Conservation (phyloP, 2,888 invertebrate species). For the Coelogynopora nodosa region DNA sequence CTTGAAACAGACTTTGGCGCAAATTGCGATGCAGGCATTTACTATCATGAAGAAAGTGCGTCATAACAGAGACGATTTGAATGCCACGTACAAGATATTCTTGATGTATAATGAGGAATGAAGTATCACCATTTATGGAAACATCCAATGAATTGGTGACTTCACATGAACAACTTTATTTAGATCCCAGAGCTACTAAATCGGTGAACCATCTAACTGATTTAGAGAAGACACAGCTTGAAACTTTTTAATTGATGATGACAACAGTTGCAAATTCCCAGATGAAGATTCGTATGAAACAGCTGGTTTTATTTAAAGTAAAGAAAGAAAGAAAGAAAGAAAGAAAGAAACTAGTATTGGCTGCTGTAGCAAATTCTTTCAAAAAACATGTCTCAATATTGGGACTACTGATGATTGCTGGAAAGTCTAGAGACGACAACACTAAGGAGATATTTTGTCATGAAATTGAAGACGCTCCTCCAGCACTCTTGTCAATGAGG, state of each 20-base stretch:
- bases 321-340: constrained; percentile 6
- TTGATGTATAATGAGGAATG: background rate
- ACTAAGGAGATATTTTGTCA: constrained; percentile 21
- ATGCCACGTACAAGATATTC: constrained; percentile 3
- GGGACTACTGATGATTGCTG: background rate
- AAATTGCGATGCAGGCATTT: constrained; percentile 1
- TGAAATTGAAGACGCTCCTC: constrained; percentile 19
- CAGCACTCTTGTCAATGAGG: background rate
- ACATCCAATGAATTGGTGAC: background rate
- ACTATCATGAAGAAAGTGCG: constrained; percentile 2
- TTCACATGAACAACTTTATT: background rate
- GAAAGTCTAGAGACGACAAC: background rate
- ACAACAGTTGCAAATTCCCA: background rate
- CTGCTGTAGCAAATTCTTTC: background rate
- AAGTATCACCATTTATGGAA: background rate
- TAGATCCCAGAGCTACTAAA: constrained; percentile 23
- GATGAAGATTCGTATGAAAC: background rate
- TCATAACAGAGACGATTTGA: background rate
- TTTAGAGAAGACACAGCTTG: background rate
- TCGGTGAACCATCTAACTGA: background rate
- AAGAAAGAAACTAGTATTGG: constrained; percentile 17
- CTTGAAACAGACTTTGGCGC: background rate
- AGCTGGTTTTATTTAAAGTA: constrained; percentile 10
- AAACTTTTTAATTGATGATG: constrained; percentile 16
- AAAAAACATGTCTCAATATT: background rate